phyloP scores from a whole-genome alignment of 2,797 vertebrate species.

The Fistularia tabacaria region DNA sequence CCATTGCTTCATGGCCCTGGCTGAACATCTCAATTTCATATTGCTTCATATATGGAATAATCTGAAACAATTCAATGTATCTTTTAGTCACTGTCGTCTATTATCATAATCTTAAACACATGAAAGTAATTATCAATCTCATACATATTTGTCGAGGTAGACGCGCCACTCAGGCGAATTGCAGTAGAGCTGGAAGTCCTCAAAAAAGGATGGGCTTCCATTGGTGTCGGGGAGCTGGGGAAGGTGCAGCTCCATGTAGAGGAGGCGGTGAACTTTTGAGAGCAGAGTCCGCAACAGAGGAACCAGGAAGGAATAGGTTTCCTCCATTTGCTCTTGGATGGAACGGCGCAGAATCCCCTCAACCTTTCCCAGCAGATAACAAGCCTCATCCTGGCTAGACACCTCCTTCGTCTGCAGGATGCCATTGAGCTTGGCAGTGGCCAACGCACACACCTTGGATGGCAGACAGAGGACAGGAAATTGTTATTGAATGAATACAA shows the following conservation, averaged over 20 bases:
- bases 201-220: conserved; percentile 94
- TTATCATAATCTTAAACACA: background rate
- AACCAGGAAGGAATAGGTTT: conserved; percentile 89
- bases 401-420: conserved; percentile 93
- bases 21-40: conserved; percentile 93
- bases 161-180: conserved; percentile 90
- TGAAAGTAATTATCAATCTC: conserved; percentile 21
- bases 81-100: background rate
- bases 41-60: conserved; percentile 97
- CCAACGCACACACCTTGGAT: conserved; percentile 88
- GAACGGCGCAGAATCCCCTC: conserved; percentile 88
- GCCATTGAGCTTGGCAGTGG: conserved; percentile 92
- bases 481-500: background rate
- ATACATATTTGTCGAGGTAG: conserved; percentile 97
- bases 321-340: conserved; percentile 83
- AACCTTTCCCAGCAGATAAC: conserved; percentile 89
- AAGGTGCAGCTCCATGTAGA: conserved; percentile 95
- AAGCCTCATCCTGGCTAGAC: conserved; percentile 91
- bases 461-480: conserved; percentile 1
- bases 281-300: conserved; percentile 91
- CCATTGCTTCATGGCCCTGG: conserved; percentile 87
- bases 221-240: conserved; percentile 91
- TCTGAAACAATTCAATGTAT: conserved; percentile 72
- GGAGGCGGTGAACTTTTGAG: conserved; percentile 90
- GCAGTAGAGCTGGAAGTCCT: conserved; percentile 96